Percentiles rank a stretch among this genome's conserved stretches.
These are phyloP conservation scores for Brachionus asplanchnoidis DNA, from an alignment of 1,140 invertebrate genomes.

Conservation along the genomic window DNA sequence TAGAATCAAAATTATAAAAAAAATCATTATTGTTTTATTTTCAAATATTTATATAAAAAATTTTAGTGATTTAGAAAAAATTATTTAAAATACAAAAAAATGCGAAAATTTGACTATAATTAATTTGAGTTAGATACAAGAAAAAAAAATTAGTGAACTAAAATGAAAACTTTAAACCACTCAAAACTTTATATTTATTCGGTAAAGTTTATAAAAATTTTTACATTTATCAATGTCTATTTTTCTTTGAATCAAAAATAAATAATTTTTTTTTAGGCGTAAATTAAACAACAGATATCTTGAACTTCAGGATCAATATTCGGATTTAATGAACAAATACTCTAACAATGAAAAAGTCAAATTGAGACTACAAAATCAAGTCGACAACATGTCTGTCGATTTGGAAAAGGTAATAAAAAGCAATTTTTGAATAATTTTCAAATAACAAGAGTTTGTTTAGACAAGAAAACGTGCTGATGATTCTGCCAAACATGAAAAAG, in stretches of 20 bases:
- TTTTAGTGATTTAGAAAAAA: no score
- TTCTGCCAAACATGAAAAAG: background rate
- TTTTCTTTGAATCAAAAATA: background rate
- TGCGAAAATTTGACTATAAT: no score
- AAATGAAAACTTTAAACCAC: no score
- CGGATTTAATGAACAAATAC: constrained; percentile 9
- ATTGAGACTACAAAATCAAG: constrained; percentile 33
- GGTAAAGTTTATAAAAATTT: no score
- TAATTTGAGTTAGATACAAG: no score
- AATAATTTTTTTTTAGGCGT: background rate
- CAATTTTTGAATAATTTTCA: background rate
- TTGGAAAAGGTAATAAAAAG: background rate
- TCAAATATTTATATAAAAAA: no score
- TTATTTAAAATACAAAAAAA: no score
- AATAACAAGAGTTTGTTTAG: background rate
- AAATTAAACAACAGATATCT: constrained; percentile 34
- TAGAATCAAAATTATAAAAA: no score
- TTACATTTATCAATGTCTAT: background rate
- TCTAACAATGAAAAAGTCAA: constrained; percentile 38
- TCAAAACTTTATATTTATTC: no score
- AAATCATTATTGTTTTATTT: no score
- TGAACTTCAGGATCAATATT: constrained; percentile 33
- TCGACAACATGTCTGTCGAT: constrained; percentile 17
- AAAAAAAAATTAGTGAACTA: no score
- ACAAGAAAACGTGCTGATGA: constrained; percentile 34